A percentile compares a stretch with the other conserved stretches of the same genome.
phyloP scores from a whole-genome alignment of 2,888 invertebrate species.

The Lochmaea crataegi region DNA sequence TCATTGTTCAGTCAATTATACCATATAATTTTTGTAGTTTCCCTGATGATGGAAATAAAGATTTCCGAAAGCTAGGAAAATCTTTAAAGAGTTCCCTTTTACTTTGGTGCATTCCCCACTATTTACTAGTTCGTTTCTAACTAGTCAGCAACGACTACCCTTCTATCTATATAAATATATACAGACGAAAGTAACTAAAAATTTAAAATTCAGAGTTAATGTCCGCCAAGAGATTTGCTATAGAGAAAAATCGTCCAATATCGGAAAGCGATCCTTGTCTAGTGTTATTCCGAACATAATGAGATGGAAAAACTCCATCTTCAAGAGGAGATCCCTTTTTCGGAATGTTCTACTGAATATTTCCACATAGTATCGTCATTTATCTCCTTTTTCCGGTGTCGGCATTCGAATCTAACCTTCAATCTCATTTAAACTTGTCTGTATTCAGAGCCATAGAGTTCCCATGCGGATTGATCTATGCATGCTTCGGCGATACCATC shows the following conservation, averaged over 20 bases:
- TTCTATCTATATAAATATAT: too few species aligned
- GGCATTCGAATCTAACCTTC: constrained; percentile 42
- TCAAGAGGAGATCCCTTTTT: constrained; percentile 28
- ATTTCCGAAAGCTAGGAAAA: too few species aligned
- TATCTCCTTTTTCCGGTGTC: constrained; percentile 40
- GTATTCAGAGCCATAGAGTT: constrained; percentile 48
- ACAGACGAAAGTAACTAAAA: constrained; percentile 29
- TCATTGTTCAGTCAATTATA: too few species aligned
- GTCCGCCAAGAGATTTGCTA: constrained; percentile 31
- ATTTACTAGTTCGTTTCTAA: too few species aligned
- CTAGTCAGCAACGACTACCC: too few species aligned
- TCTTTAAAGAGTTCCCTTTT: too few species aligned
- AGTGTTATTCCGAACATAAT: constrained; percentile 32
- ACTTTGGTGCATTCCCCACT: too few species aligned
- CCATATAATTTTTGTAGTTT: too few species aligned
- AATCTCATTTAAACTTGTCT: constrained; percentile 58
- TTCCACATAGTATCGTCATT: constrained; percentile 41
- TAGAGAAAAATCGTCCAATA: constrained; percentile 30
- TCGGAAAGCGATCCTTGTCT: constrained; percentile 28
- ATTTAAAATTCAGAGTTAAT: constrained; percentile 35
- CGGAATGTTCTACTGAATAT: constrained; percentile 39
- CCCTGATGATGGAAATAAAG: too few species aligned
- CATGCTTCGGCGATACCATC: constrained; percentile 55
- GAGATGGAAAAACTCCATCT: constrained; percentile 37
- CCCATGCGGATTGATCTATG: constrained; percentile 55